A percentile compares a stretch with the other conserved stretches of the same genome.
Evolutionary conservation across 2,888 invertebrate species (phyloP).

Genomic region (Ectobius pallidus): DNA sequence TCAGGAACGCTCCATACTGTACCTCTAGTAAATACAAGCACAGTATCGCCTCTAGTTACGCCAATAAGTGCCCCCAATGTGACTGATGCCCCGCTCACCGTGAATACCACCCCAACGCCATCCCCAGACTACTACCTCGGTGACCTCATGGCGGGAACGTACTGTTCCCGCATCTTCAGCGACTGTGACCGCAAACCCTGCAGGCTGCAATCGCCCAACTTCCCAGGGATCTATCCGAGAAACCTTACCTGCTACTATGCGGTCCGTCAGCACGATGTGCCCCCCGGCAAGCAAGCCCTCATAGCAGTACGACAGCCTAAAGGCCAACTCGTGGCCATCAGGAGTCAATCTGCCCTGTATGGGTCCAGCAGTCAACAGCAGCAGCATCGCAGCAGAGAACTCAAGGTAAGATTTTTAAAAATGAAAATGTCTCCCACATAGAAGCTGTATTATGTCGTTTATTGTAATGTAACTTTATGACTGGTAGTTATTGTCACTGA

Average conservation of each 20-base stretch:
- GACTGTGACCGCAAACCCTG: conserved; percentile 89
- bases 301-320: conserved; percentile 85
- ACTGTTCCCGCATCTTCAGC: conserved; percentile 90
- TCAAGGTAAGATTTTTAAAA: conserved; percentile 55
- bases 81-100: background rate
- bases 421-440: too few species aligned
- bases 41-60: background rate
- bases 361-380: conserved; percentile 53
- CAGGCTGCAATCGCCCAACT: conserved; percentile 90
- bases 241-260: conserved; percentile 95
- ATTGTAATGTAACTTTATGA: too few species aligned
- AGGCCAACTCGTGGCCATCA: conserved; percentile 83
- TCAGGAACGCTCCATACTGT: conserved; percentile 24
- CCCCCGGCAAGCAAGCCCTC: conserved; percentile 85
- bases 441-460: too few species aligned
- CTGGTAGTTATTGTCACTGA: too few species aligned
- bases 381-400: conserved; percentile 57
- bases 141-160: conserved; percentile 88
- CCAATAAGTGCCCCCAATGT: background rate
- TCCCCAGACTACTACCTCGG: conserved; percentile 75
- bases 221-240: conserved; percentile 90
- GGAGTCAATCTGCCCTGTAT: conserved; percentile 75
- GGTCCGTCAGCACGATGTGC: conserved; percentile 82
- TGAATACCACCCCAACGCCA: conserved; percentile 42
- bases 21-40: conserved; percentile 20